These are phyloP conservation scores for Crotophaga sulcirostris DNA, from an alignment of 2,113 vertebrate species.

Conservation along the genomic window DNA sequence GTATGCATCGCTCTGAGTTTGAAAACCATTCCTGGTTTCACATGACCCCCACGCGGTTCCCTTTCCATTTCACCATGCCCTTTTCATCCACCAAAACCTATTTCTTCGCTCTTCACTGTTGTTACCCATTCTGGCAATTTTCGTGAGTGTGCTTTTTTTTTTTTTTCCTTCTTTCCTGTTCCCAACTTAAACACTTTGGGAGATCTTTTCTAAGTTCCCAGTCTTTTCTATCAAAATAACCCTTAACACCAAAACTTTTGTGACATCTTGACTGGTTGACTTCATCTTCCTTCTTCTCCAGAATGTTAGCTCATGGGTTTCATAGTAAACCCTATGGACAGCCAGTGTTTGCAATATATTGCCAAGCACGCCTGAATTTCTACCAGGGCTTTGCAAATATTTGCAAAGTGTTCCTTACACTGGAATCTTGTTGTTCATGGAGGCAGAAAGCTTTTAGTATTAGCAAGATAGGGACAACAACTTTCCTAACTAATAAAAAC, in stretches of 20 bases:
- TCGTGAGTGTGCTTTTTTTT: too few relatives aligned
- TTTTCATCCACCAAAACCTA: neutral
- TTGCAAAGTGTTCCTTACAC: neutral
- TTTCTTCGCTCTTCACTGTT: neutral
- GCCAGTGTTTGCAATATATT: neutral
- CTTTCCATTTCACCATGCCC: neutral
- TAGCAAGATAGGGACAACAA: neutral
- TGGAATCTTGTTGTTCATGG: neutral
- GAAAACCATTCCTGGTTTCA: neutral
- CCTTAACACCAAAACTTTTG: neutral
- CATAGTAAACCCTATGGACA: neutral
- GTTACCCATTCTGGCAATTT: neutral
- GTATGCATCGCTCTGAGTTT: neutral
- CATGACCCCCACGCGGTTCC: neutral
- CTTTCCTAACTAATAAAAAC: neutral
- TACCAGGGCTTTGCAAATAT: neutral
- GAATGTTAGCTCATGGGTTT: neutral
- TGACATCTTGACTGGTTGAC: neutral
- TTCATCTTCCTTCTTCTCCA: neutral
- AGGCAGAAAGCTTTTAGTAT: neutral
- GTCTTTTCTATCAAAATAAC: neutral
- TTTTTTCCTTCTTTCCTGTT: neutral
- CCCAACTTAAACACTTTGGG: neutral
- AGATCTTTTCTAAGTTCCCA: too few relatives aligned
- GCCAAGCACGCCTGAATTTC: neutral